These are phyloP conservation scores for Cyclopterus lumpus DNA, from an alignment of 2,797 vertebrate genomes.

Conservation along the genomic window DNA sequence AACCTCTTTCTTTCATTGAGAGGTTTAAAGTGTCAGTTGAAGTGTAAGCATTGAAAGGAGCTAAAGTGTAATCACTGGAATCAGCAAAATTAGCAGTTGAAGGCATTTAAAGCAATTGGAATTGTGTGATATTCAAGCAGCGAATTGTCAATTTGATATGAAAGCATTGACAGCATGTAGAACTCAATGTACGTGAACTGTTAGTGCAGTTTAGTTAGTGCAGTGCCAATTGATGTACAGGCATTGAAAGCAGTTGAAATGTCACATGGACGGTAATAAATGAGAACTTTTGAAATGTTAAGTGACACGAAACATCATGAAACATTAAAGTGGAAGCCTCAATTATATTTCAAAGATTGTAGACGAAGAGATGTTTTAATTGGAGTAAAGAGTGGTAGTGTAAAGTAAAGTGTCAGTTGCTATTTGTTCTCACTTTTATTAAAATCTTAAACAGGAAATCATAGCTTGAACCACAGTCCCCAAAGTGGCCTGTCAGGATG, in stretches of 20 bases:
- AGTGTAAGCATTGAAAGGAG: neutral
- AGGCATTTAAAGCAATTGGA: neutral
- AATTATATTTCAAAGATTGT: neutral
- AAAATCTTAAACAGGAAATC: neutral
- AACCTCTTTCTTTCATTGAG: slow-evolving; percentile 11
- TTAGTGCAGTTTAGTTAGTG: neutral
- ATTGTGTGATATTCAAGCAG: neutral
- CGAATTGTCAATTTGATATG: neutral
- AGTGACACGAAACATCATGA: neutral
- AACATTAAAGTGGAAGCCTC: neutral
- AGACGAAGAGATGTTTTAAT: neutral
- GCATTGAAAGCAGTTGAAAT: neutral
- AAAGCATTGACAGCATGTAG: neutral
- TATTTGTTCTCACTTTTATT: neutral
- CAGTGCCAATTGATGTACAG: neutral
- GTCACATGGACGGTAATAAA: too few relatives aligned
- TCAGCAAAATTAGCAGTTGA: neutral
- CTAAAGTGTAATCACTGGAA: neutral
- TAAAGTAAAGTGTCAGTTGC: neutral
- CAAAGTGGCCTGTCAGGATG: neutral
- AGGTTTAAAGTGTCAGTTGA: neutral
- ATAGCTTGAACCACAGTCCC: neutral
- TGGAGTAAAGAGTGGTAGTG: neutral
- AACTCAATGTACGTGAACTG: neutral
- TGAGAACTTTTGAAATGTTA: neutral